A percentile compares a stretch with the other conserved stretches of the same genome.
phyloP scores from a whole-genome alignment of 2,797 vertebrate genomes.

The Chloroceryle amazona region DNA sequence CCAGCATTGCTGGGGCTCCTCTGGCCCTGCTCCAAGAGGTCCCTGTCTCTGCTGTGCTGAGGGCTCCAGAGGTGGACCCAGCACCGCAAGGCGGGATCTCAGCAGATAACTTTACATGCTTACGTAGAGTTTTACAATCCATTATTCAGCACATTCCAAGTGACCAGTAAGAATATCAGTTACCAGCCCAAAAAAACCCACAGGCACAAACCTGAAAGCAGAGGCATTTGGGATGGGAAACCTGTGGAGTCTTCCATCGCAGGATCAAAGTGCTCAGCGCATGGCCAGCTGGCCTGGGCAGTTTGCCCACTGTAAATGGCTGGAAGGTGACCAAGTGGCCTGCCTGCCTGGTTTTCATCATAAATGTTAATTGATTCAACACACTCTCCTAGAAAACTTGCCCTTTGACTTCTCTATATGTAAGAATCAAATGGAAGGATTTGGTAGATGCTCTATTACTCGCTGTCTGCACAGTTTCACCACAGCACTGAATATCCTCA shows the following conservation, averaged over 20 bases:
- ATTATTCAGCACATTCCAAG: background rate
- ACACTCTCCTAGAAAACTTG: background rate
- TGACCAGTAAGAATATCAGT: background rate
- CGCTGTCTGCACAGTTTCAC: background rate
- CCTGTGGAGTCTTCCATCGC: background rate
- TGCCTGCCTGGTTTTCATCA: conserved; percentile 5
- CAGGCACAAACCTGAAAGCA: background rate
- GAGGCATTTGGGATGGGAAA: background rate
- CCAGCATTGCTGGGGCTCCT: background rate
- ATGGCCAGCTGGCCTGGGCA: background rate
- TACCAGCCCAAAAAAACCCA: background rate
- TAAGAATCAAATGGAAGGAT: background rate
- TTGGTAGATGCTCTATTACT: background rate
- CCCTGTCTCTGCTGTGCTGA: background rate
- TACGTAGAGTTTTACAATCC: background rate
- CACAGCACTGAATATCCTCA: background rate
- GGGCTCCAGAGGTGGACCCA: background rate
- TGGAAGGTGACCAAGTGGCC: background rate
- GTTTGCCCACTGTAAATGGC: background rate
- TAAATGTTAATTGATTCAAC: conserved; percentile 10
- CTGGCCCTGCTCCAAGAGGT: background rate
- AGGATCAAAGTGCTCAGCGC: background rate
- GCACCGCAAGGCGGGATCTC: background rate
- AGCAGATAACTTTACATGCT: background rate
- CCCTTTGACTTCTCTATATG: background rate